Evolutionary conservation across 2,888 invertebrate species (phyloP).

Genomic region (Meghimatium bilineatum): DNA sequence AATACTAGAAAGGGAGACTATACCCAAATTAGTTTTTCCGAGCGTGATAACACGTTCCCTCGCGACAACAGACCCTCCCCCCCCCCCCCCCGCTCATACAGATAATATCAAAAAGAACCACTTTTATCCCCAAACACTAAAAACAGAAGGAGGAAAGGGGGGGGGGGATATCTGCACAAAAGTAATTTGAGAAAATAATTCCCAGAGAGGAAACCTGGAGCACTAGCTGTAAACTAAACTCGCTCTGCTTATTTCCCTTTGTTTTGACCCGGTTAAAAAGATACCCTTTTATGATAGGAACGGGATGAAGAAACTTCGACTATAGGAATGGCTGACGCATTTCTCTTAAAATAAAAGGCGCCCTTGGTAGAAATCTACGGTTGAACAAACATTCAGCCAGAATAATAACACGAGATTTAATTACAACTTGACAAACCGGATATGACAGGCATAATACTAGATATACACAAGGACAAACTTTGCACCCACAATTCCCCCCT

Average conservation of each 20-base stretch:
- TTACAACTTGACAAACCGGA: constrained; percentile 37
- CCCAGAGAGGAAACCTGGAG: neutral
- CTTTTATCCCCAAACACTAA: neutral
- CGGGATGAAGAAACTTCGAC: neutral
- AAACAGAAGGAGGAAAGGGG: neutral
- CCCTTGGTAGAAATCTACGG: neutral
- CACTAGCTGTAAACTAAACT: neutral
- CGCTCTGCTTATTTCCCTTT: constrained; percentile 14
- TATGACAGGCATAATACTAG: neutral
- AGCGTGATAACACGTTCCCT: neutral
- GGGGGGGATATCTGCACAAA: too few relatives aligned
- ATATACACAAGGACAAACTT: neutral
- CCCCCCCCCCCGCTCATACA: neutral
- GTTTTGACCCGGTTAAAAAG: constrained; percentile 14
- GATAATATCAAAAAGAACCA: neutral
- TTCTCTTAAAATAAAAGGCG: constrained; percentile 19
- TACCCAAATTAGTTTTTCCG: neutral
- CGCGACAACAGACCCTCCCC: neutral
- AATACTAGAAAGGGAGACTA: neutral
- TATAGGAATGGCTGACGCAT: constrained; percentile 16
- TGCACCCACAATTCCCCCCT: neutral
- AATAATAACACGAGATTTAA: constrained; percentile 36
- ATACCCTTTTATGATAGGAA: neutral
- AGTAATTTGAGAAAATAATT: constrained; percentile 31
- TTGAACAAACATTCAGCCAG: constrained; percentile 19